These are phyloP conservation scores for Macrocentrus cingulum DNA, from an alignment of 1,140 invertebrate species.

Conservation along the genomic window DNA sequence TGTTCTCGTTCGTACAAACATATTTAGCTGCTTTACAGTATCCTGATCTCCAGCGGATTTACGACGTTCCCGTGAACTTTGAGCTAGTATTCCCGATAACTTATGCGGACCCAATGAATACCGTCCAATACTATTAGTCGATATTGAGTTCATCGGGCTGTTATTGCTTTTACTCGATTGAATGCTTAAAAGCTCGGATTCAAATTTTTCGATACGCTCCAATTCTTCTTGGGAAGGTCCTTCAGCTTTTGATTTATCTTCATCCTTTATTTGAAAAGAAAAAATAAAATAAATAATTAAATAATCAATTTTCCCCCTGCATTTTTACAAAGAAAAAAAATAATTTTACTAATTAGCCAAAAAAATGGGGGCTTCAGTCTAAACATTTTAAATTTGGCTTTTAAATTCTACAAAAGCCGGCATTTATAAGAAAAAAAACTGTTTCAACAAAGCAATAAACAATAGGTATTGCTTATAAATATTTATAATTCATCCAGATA, in stretches of 20 bases:
- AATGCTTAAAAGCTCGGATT: conserved; percentile 55
- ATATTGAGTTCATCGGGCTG: conserved; percentile 58
- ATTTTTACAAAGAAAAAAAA: too few species aligned
- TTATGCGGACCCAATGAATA: conserved; percentile 63
- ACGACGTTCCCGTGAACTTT: conserved; percentile 65
- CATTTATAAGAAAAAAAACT: not conserved
- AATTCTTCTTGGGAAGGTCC: conserved; percentile 63
- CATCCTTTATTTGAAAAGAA: conserved; percentile 57
- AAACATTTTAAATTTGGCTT: not conserved
- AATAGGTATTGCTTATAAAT: not conserved
- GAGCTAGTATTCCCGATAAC: conserved; percentile 44
- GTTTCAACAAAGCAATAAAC: not conserved
- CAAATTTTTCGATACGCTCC: conserved; percentile 64
- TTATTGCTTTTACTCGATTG: conserved; percentile 48
- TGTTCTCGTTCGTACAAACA: conserved; percentile 78
- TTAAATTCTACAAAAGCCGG: not conserved
- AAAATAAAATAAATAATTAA: not conserved
- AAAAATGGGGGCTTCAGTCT: too few species aligned
- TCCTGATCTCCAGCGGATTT: conserved; percentile 75
- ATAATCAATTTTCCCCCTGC: not conserved
- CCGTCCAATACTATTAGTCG: conserved; percentile 63
- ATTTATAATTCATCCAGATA: conserved; percentile 8
- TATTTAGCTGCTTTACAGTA: conserved; percentile 69
- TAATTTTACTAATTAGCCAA: too few species aligned
- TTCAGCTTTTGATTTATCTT: conserved; percentile 69